Evolutionary conservation across 2,797 vertebrate species (phyloP), one percentile per base, ranked within the genome.

Genomic region (Podarcis siculus): DNA sequence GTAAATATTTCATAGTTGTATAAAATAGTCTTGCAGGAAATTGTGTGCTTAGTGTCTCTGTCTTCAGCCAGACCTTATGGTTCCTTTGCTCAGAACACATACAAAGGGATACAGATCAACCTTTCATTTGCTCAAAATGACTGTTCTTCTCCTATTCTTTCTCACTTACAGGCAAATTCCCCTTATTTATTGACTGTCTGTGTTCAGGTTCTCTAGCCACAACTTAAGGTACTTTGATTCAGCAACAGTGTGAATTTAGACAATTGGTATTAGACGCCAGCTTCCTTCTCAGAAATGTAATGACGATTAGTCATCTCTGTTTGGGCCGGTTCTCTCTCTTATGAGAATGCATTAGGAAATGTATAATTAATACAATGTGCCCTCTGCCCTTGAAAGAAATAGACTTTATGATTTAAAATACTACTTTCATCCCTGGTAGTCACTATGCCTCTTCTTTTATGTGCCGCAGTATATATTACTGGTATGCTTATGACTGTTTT

Each of bases 1-100:
- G 76, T 88, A 78, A 88, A 83, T 78, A 78, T 72, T 88, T 79
- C 64, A 83, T 71, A 71, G 10, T 12, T 69, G 25, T 67, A 10
- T 58, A 82, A 78, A 69, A 55, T 21, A 83, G 49, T 39, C 64
- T 58, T 25, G 4, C 13, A 45, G 75, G 87, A 78, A 88, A 79
- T 42, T 35, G 8, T 64, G 79, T 58, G 30, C 39, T 3, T 17
- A 55, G 79, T 79, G n/a, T 37, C 23, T 77, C 61, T 37, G 32
- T 77, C 32, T 49, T 19, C n/a, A 77, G 64, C n/a, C 15, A 49
- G 42, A 69, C 15, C 39, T 83, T 78, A 23, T 49, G 30, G 32
- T 66, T 39, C 27, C 69, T 58, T 83, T 58, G 19, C 30, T 71
- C 32, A 71, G 17, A 82, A 75, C 32, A 25, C 39, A 67, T n/a